These are phyloP conservation scores for Alethe diademata DNA, from an alignment of 2,113 vertebrate genomes.

Conservation along the genomic window DNA sequence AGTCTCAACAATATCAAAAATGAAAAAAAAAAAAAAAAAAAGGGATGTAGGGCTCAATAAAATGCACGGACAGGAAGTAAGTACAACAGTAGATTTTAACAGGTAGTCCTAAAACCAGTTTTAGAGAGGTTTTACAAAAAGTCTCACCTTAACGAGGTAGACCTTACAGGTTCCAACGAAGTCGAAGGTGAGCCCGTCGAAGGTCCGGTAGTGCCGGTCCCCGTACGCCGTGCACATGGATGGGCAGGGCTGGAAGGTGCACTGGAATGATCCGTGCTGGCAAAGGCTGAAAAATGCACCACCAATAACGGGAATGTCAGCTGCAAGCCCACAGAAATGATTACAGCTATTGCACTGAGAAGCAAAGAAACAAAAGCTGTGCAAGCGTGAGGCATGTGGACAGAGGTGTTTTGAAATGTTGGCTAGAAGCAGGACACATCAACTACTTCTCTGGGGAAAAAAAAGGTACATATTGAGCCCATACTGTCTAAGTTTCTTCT, in stretches of 20 bases:
- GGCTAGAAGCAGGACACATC: not conserved
- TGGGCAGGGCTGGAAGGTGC: slow-evolving; percentile 87
- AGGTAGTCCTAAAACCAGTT: not conserved
- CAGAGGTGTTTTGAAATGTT: not conserved
- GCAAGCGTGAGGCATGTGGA: not conserved
- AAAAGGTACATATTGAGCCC: not conserved
- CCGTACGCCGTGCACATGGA: slow-evolving; percentile 91
- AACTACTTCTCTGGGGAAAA: not conserved
- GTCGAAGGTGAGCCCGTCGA: slow-evolving; percentile 92
- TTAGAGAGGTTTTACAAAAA: not conserved
- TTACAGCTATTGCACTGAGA: not conserved
- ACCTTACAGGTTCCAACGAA: slow-evolving; percentile 90
- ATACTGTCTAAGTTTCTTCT: not conserved
- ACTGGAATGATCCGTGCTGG: slow-evolving; percentile 89
- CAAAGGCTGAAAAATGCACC: slow-evolving; percentile 81
- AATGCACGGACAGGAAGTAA: not conserved
- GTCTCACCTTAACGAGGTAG: slow-evolving; percentile 90
- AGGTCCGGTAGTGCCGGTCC: slow-evolving; percentile 92
- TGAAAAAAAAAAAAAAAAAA: not conserved
- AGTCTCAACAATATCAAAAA: not conserved
- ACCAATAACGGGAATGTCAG: not conserved
- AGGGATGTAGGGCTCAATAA: not conserved
- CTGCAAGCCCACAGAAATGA: not conserved
- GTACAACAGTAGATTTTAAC: not conserved
- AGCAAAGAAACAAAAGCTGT: not conserved